Percentiles rank a stretch among this genome's conserved stretches.
Evolutionary conservation across 1,140 invertebrate genomes (phyloP).

Genomic region (Tenebrio molitor): DNA sequence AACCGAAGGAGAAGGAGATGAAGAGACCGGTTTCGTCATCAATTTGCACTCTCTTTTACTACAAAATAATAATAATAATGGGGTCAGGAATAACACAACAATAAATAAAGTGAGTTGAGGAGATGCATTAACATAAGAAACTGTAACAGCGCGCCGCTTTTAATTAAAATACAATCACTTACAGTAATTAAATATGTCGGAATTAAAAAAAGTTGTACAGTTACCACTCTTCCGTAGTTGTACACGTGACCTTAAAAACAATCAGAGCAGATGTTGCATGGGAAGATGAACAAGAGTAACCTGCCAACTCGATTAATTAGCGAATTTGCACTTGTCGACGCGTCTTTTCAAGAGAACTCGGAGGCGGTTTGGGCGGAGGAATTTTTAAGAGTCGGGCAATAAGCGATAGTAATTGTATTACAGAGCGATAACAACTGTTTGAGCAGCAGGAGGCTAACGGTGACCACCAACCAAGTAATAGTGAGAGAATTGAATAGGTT

Average conservation of each 20-base stretch:
- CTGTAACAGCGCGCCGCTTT: slow-evolving; percentile 1
- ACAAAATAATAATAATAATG: neutral
- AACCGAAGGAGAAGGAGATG: neutral
- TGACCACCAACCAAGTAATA: too few relatives aligned
- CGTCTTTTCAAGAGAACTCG: neutral
- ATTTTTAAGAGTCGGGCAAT: too few relatives aligned
- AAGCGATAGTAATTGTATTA: too few relatives aligned
- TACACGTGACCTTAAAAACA: slow-evolving; percentile 34
- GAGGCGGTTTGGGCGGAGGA: too few relatives aligned
- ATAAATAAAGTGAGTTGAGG: slow-evolving; percentile 19
- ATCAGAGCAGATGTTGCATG: slow-evolving; percentile 35
- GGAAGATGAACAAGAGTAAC: slow-evolving; percentile 17
- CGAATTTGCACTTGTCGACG: slow-evolving; percentile 11
- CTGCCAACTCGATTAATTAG: slow-evolving; percentile 25
- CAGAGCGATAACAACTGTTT: too few relatives aligned
- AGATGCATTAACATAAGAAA: slow-evolving; percentile 4
- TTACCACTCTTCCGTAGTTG: slow-evolving; percentile 1
- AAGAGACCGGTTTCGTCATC: slow-evolving; percentile 19
- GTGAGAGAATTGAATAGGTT: too few relatives aligned
- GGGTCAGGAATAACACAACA: slow-evolving; percentile 21
- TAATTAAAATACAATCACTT: slow-evolving; percentile 33
- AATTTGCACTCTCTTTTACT: slow-evolving; percentile 1
- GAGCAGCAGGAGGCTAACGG: too few relatives aligned
- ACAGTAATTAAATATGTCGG: slow-evolving; percentile 3
- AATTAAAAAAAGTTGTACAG: neutral